phyloP scores from a whole-genome alignment of 2,113 vertebrate genomes.

The Aramus guarauna region DNA sequence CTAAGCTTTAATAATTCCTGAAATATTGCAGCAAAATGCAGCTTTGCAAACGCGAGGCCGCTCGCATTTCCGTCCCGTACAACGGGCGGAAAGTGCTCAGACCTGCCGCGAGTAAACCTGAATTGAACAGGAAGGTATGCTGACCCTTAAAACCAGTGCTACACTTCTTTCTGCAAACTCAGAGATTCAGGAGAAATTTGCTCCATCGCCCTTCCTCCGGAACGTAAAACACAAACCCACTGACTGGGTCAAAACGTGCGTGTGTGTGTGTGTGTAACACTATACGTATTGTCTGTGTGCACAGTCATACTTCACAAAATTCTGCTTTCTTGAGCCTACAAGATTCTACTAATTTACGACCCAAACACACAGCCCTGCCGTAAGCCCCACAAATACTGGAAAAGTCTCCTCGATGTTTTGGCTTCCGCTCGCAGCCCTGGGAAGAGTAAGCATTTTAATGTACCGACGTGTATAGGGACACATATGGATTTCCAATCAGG shows the following conservation, averaged over 20 bases:
- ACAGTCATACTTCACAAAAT: background rate
- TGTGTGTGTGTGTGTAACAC: too few species aligned
- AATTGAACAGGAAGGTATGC: rapidly evolving
- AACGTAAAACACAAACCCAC: rapidly evolving
- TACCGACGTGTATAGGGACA: rapidly evolving
- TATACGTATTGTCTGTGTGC: too few species aligned
- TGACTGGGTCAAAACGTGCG: rapidly evolving
- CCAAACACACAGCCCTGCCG: background rate
- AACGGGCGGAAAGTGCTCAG: rapidly evolving
- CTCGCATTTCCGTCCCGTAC: rapidly evolving
- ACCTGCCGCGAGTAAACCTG: rapidly evolving
- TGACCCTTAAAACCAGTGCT: rapidly evolving
- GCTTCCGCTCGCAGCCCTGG: background rate
- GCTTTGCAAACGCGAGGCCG: background rate
- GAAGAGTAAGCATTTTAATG: background rate
- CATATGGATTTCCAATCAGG: background rate
- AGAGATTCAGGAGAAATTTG: rapidly evolving
- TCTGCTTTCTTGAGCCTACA: background rate
- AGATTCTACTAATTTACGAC: background rate
- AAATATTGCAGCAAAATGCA: background rate
- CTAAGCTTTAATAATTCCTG: background rate
- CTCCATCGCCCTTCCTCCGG: background rate
- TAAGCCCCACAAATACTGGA: background rate
- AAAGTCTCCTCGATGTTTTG: background rate
- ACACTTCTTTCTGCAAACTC: background rate